Base-by-base conservation (phyloP, 2,888 invertebrate species). In the Monochamus alternatus region DNA sequence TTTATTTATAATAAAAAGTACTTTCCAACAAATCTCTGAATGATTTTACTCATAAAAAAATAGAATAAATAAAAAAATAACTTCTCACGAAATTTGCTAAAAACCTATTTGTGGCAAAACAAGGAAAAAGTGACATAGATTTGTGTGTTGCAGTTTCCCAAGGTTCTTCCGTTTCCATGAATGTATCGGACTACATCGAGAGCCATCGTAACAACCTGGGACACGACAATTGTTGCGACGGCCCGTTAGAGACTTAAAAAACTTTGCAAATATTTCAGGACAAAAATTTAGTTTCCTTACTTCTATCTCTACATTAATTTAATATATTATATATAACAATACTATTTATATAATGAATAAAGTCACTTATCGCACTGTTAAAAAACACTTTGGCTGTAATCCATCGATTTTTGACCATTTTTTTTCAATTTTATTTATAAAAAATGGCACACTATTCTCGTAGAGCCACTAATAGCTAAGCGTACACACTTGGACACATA, bases 261-360 rank as follows among this genome's bases (percentile, higher is more conserved):
- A 84, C 82, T 78, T 75, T 75, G 81, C 67, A 74, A 68, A 74
- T 67, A 47, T 72, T 78, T 74, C 75, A 76, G 77, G 75, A 75
- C 77, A 76, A 80, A 81, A 76, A 72, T 77, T 81, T 80, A 78
- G 83, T 84, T 85, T 82, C 83, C 84, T 86, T 86, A 85, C 83
- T 81, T 79, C 85, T 86, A 87, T 82, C 81, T 82, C 87, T 88
- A 88, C 87, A 86, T 86, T 87, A 88, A 87, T 87, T 87, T 87
- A 86, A 90, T 90, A 89, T 90, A 89, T 89, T 90, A 90, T 90
- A 90, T 90, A 90, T 91, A 91, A 91, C 90, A 90, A 90, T 91
- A 91, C 91, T 90, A 90, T 90, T 89, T 89, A 85, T 87, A 89
- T 85, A 85, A 85, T 86, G 83, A 86, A 85, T 83, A 84, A 80